Conservation (phyloP, 64 coral and sea anemone genomes). For the Orbicella faveolata region DNA sequence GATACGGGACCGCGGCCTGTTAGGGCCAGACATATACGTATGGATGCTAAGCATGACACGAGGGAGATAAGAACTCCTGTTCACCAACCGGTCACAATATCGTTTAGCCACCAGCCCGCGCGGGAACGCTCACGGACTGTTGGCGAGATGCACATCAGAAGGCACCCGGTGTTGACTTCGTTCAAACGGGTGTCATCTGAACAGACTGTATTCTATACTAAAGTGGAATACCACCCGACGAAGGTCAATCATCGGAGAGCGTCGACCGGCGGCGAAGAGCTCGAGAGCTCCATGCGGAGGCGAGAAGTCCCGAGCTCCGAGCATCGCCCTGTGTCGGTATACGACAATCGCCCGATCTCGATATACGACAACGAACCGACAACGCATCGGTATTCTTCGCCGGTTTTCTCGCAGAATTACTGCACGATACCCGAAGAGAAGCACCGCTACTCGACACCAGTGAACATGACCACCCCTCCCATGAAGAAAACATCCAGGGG, state of each 20-base stretch:
- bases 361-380: conserved; percentile 83
- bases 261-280: conserved; percentile 59
- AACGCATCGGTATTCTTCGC: conserved; percentile 71
- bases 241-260: conserved; percentile 64
- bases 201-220: conserved; percentile 59
- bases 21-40: conserved; percentile 14
- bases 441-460: conserved; percentile 52
- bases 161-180: conserved; percentile 69
- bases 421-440: conserved; percentile 49
- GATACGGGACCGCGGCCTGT: conserved; percentile 16
- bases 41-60: not conserved
- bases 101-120: conserved; percentile 5
- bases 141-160: conserved; percentile 24
- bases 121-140: conserved; percentile 31
- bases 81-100: conserved; percentile 37
- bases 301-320: conserved; percentile 28
- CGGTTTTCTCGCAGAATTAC: conserved; percentile 48
- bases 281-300: conserved; percentile 29
- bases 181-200: conserved; percentile 75
- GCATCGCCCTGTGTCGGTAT: conserved; percentile 69
- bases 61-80: conserved; percentile 27
- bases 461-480: conserved; percentile 18
- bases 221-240: conserved; percentile 39
- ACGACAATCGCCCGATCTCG: conserved; percentile 84
- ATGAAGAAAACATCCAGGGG: conserved; percentile 10